These are phyloP conservation scores for Stichopus horrens DNA, from an alignment of 53 echinoderm and acorn worm species.

Conservation along the genomic window DNA sequence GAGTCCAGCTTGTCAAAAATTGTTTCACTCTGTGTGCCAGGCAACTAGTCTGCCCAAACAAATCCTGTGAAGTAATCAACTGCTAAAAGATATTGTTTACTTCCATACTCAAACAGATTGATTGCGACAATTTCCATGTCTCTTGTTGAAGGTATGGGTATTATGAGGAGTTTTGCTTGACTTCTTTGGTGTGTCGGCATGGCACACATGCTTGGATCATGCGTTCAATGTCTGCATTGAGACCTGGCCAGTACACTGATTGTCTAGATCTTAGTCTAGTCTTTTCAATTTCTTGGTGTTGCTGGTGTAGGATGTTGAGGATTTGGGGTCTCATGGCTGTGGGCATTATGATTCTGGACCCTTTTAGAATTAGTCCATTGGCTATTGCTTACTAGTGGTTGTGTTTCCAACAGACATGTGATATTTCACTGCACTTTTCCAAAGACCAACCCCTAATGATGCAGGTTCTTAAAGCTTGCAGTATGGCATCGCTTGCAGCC, in stretches of 20 bases:
- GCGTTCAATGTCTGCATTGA: slow-evolving; percentile 40
- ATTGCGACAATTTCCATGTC: slow-evolving; percentile 25
- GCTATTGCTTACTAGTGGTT: slow-evolving; percentile 12
- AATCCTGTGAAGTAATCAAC: background rate
- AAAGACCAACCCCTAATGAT: background rate
- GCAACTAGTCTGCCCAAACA: slow-evolving; percentile 27
- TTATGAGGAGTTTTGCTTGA: slow-evolving; percentile 20
- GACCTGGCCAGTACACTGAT: slow-evolving; percentile 34
- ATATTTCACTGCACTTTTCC: background rate
- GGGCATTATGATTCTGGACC: slow-evolving; percentile 25
- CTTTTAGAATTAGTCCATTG: slow-evolving; percentile 35
- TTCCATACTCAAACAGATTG: slow-evolving; percentile 28
- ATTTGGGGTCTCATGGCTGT: slow-evolving; percentile 23
- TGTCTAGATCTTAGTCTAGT: slow-evolving; percentile 34
- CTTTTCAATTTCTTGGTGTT: slow-evolving; percentile 44
- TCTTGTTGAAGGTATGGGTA: slow-evolving; percentile 23
- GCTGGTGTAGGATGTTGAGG: slow-evolving; percentile 24
- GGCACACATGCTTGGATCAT: slow-evolving; percentile 29
- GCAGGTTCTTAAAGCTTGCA: slow-evolving; percentile 5
- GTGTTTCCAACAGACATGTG: slow-evolving; percentile 9
- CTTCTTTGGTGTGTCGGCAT: slow-evolving; percentile 9
- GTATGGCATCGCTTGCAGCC: slow-evolving; percentile 11
- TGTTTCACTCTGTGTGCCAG: slow-evolving; percentile 21
- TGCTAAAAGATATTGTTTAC: slow-evolving; percentile 9
- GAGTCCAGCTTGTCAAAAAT: slow-evolving; percentile 34